Evolutionary conservation across 2,888 invertebrate genomes (phyloP), one percentile per base, ranked within the genome.

Genomic region (Diarsia rubi): DNA sequence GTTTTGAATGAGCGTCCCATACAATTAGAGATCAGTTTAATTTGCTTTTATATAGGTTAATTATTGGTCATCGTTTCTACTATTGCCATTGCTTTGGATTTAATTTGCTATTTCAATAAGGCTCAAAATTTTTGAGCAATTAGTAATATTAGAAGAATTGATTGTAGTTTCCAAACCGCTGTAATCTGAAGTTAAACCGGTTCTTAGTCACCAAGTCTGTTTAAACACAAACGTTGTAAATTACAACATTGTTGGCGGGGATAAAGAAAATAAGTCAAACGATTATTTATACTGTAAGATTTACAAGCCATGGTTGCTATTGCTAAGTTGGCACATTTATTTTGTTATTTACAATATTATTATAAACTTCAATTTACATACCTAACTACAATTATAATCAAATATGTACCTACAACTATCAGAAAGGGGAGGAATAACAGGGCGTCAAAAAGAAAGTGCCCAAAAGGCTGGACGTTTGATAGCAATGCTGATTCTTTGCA

Each of bases 91-190:
- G 6, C 12, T 24, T 72, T 42, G 37, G 19, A 37, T 19, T 47
- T n/a, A 27, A n/a, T 75, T 47, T 57, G 8, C 11, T 54, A n/a
- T 24, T 24, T n/a, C 19, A 52, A 70, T n/a, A 54, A 1, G 16
- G 24, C 2, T 63, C 14, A 63, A 54, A 19, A 57, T 44, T 63
- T 78, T 54, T 47, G 54, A 16, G 3, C 9, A 6, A 16, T 71
- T 72, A 31, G 42, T 79, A 77, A 79, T 79, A 62, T 62, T 47
- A 19, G 31, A 63, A 72, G 45, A 42, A 77, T 79, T 77, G 57
- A 31, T 44, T 47, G 24, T 37, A 21, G 44, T 60, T 70, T 70
- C 44, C 19, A 45, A 70, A 78, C 60, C n/a, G 37, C 44, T 78
- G 19, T 14, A 60, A 27, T 59, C 59, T 49, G 11, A 1, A 45